Evolutionary conservation across 2,797 vertebrate genomes (phyloP), one percentile per base, ranked within the genome.

Genomic region (Cephalopachus bancanus): DNA sequence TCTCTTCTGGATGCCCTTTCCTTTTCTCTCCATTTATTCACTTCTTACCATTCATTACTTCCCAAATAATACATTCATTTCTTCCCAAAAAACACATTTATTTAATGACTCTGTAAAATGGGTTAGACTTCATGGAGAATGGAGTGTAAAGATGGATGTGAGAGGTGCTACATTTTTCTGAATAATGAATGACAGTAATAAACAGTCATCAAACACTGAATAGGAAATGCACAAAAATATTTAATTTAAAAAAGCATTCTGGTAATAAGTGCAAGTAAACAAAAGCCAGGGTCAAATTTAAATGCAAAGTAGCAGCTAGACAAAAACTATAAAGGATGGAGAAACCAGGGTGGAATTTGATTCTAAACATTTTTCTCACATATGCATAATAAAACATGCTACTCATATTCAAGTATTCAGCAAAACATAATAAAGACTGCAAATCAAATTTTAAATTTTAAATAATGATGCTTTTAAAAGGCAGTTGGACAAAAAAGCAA

Each of bases 271-370:
- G 62, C 79, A 94, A 96, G 87, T 85, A 96, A 96, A 95, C 95
- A 95, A 96, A 95, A 97, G 72, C 5, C 76, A 96, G 81, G 59
- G 67, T 69, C 93, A 92, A 90, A 97, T 97, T 91, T 91, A 97
- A 94, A 97, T 92, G 62, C 91, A 97, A 96, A 96, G 72, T n/a
- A 95, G 69, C 88, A 93, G 88, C 65, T 57, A 94, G 11, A 85
- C 57, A 59, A 88, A 88, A 89, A 75, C 60, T 83, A 37, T 37
- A 49, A 92, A 90, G 57, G 51, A 91, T 90, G 15, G 59, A 88
- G 62, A 94, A 80, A 57, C 53, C 69, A 93, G 30, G 53, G 76
- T 37, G 76, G 51, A 87, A 95, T 64, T 84, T 64, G 71, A 96
- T 90, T 94, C 74, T 92, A 96, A 95, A 95, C 96, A 81, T 37